Conservation (phyloP, 35 echinoderm and acorn worm genomes). For the Heliocidaris tuberculata region DNA sequence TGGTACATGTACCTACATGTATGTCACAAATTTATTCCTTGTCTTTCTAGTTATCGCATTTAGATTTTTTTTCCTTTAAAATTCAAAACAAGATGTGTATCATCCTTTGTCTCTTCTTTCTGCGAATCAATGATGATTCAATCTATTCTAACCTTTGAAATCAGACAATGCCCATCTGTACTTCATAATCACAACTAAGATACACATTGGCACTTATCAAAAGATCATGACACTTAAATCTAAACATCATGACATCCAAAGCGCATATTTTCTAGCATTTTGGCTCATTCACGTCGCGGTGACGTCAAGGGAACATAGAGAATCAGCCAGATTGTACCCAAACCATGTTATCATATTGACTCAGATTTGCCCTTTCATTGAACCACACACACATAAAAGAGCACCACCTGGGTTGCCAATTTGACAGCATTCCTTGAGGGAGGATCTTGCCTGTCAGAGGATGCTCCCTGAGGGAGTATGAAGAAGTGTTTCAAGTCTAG, state of each 20-base stretch:
- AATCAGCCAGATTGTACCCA: neutral
- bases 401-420: neutral
- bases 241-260: neutral
- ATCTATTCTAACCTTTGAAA: neutral
- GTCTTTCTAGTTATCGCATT: too few relatives aligned
- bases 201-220: neutral
- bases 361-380: neutral
- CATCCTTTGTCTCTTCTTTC: neutral
- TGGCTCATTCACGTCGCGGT: neutral
- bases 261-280: neutral
- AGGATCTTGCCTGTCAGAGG: neutral
- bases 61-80: too few relatives aligned
- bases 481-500: neutral
- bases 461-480: neutral
- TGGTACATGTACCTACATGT: too few relatives aligned
- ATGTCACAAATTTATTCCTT: too few relatives aligned
- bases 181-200: neutral
- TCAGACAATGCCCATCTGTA: slow-evolving; percentile 4
- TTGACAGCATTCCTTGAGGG: neutral
- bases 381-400: neutral
- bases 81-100: neutral
- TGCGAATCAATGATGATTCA: neutral
- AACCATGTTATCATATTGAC: neutral
- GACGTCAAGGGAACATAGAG: neutral
- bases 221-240: neutral